phyloP scores from a whole-genome alignment of 1,140 invertebrate species.

The Drosophila ambigua region DNA sequence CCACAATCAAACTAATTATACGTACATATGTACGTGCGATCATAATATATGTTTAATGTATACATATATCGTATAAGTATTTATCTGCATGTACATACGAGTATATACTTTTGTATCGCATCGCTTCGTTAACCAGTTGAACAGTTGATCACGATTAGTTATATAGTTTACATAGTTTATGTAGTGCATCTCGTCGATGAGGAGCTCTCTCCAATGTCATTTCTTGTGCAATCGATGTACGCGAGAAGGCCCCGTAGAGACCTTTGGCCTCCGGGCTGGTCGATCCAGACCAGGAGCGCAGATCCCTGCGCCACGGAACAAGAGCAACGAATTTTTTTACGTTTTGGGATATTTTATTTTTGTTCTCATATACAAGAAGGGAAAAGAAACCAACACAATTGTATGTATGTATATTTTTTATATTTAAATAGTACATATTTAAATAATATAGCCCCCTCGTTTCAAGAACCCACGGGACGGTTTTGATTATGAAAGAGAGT shows the following conservation, averaged over 20 bases:
- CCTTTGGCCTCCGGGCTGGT: background rate
- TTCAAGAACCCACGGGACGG: slow-evolving; percentile 25
- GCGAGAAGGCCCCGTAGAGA: background rate
- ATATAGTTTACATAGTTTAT: slow-evolving; percentile 11
- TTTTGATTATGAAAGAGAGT: slow-evolving; percentile 25
- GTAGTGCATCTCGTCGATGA: background rate
- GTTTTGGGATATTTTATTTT: slow-evolving; percentile 24
- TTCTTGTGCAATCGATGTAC: background rate
- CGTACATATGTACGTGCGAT: background rate
- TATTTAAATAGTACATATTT: slow-evolving; percentile 28
- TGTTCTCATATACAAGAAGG: slow-evolving; percentile 1
- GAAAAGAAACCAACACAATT: slow-evolving; percentile 8
- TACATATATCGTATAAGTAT: background rate
- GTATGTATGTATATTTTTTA: slow-evolving; percentile 40
- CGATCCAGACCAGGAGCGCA: slow-evolving; percentile 13
- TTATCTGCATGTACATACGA: slow-evolving; percentile 16
- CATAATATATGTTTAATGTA: background rate
- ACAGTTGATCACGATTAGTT: slow-evolving; percentile 8
- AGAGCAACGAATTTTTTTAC: slow-evolving; percentile 66
- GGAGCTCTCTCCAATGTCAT: too few species aligned
- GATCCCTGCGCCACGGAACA: slow-evolving; percentile 24
- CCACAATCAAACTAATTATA: slow-evolving; percentile 7
- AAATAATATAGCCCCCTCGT: slow-evolving; percentile 20
- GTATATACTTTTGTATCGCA: slow-evolving; percentile 29
- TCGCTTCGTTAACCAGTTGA: background rate